Base-by-base conservation (phyloP, 2,888 invertebrate species). In the Cephus nigrinus region DNA sequence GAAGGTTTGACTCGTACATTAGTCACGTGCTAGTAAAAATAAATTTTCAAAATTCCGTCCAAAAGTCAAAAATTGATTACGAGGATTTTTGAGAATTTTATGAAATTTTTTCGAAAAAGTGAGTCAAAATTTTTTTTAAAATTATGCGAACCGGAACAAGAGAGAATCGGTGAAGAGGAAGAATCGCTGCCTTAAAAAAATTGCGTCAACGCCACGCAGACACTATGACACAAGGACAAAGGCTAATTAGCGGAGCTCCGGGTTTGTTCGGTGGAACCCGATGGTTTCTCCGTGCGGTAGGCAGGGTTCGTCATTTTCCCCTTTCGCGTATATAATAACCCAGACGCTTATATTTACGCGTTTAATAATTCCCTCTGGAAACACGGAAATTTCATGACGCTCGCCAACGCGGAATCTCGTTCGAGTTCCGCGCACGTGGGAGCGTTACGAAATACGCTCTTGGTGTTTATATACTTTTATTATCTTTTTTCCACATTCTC, bases 191-290 rank as follows among this genome's bases (percentile, higher is more conserved):
- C 5, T 23, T 55, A 23, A 23, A 55, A 40, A 40, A 55, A 55
- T 23, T 55, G 9, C 55, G 55, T 55, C 55, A 23, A 55, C 55
- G 23, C 55, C 23, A 55, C 55, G 55, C 9, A 55, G 55, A 55
- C 55, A 23, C 5, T 55, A 55, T 9, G 55, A 23, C 55, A 74
- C 71, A 73, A 80, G 80, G 80, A 76, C 80, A 80, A 80, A 79
- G 76, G 77, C 75, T 76, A 77, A 78, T 80, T 80, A 76, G 81
- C 75, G 75, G 72, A 73, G 75, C 76, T 80, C 74, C 71, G 33
- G 4, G 71, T 71, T 71, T 71, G 23, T 55, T 55, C 55, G 55
- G 55, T 55, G 55, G 23, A 55, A 55, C 23, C 55, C 55, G 55
- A 55, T 55, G 55, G 55, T 55, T 55, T 55, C 55, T 55, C 55